Evolutionary conservation across 2,113 vertebrate genomes (phyloP).

Genomic region (Protobothrops flavoviridis): DNA sequence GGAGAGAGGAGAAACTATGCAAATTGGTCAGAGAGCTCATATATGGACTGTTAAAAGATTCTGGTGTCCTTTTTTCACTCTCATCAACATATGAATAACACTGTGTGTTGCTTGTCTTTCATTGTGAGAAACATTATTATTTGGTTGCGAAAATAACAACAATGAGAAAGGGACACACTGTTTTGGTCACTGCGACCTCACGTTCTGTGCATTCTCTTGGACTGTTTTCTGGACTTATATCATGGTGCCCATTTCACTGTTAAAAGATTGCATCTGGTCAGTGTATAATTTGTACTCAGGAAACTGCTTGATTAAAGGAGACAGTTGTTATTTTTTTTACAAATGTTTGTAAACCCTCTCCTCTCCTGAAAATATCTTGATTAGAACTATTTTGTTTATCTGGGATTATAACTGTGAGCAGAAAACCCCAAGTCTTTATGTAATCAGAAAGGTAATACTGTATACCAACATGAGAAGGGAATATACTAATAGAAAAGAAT

Average conservation of each 20-base stretch:
- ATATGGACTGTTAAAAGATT: background rate
- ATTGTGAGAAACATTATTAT: conserved; percentile 7
- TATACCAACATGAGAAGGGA: background rate
- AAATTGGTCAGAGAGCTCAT: background rate
- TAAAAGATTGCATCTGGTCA: conserved; percentile 44
- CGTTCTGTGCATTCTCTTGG: conserved; percentile 11
- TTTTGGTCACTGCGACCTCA: conserved; percentile 41
- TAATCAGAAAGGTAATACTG: background rate
- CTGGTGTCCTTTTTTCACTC: conserved; percentile 16
- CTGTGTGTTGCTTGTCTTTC: background rate
- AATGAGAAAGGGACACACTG: conserved; percentile 24
- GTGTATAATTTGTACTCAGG: conserved; percentile 57
- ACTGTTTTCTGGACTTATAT: conserved; percentile 50
- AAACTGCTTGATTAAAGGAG: conserved; percentile 40
- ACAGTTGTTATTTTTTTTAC: conserved; percentile 19
- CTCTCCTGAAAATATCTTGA: conserved; percentile 24
- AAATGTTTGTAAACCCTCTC: conserved; percentile 21
- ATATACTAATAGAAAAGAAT: too few relatives aligned
- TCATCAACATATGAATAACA: background rate
- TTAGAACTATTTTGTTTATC: background rate
- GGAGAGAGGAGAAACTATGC: background rate
- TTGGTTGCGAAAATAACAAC: conserved; percentile 52
- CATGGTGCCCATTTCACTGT: conserved; percentile 28
- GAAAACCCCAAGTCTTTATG: background rate
- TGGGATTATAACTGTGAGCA: background rate